Evolutionary conservation across 2,113 vertebrate genomes (phyloP).

Genomic region (Anhinga rufa): DNA sequence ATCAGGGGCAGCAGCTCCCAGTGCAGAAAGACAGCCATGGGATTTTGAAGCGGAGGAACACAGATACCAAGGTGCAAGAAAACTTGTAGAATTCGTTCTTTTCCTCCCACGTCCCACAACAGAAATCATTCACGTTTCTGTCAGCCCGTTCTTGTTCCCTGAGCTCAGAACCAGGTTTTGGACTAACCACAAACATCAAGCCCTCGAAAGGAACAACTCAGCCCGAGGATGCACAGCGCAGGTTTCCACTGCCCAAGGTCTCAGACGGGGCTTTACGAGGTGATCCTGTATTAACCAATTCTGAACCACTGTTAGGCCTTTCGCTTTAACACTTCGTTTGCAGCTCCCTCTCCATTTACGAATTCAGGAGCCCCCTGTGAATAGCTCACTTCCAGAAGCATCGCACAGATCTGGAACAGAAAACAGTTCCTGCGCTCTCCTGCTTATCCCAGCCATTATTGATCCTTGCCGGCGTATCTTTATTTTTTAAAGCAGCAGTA

Average conservation of each 20-base stretch:
- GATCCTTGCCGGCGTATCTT: background rate
- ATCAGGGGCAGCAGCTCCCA: background rate
- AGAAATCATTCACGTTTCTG: background rate
- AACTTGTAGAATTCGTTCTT: background rate
- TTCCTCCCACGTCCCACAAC: no score
- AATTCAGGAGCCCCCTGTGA: background rate
- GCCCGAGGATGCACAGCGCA: fast-evolving
- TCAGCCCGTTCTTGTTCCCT: background rate
- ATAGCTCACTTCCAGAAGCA: background rate
- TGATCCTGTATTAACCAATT: background rate
- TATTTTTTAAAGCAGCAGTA: background rate
- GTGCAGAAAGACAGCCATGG: background rate
- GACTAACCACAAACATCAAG: background rate
- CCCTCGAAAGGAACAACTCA: background rate
- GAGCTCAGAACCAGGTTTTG: background rate
- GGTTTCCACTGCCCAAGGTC: background rate
- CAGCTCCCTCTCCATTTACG: background rate
- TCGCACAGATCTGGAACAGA: background rate
- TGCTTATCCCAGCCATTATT: background rate
- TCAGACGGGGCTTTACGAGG: background rate
- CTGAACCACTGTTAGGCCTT: background rate
- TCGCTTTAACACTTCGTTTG: background rate
- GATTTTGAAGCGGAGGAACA: background rate
- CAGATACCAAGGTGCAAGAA: background rate
- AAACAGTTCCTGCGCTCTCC: background rate